Evolutionary conservation across 2,113 vertebrate species (phyloP).

Genomic region (Microtus oregoni): DNA sequence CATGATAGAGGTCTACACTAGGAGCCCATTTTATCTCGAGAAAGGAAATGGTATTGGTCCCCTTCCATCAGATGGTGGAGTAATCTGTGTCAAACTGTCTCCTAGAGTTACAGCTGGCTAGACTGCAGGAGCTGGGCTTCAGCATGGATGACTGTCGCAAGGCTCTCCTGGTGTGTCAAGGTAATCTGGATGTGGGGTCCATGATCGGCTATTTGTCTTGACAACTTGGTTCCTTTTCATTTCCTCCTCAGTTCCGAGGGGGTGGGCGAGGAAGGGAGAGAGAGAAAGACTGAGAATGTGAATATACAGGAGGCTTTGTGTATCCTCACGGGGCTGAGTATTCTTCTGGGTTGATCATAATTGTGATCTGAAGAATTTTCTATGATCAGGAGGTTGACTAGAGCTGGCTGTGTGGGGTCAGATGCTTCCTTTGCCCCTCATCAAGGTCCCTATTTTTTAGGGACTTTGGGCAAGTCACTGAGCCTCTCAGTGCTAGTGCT

Average conservation of each 20-base stretch:
- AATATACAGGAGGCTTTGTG: neutral
- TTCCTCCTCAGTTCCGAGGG: neutral
- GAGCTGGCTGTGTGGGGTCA: neutral
- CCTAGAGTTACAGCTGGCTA: conserved; percentile 92
- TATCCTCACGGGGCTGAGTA: neutral
- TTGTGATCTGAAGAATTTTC: neutral
- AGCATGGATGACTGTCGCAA: conserved; percentile 92
- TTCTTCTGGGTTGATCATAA: neutral
- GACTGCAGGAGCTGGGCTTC: conserved; percentile 95
- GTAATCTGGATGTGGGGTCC: conserved; percentile 79
- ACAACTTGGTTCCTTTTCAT: neutral
- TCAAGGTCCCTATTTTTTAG: neutral
- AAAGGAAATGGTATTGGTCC: neutral
- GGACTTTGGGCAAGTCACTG: neutral
- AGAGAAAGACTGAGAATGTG: neutral
- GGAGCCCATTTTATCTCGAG: neutral
- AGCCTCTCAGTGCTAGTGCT: neutral
- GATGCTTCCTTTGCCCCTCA: neutral
- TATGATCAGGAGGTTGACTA: neutral
- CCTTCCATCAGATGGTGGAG: neutral
- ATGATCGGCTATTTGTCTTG: neutral
- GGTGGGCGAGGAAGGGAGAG: neutral
- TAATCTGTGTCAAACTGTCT: conserved; percentile 21
- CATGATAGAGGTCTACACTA: neutral
- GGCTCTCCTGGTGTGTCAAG: conserved; percentile 93